Evolutionary conservation across 2,113 vertebrate genomes (phyloP).

Genomic region (Saguinus imperator): DNA sequence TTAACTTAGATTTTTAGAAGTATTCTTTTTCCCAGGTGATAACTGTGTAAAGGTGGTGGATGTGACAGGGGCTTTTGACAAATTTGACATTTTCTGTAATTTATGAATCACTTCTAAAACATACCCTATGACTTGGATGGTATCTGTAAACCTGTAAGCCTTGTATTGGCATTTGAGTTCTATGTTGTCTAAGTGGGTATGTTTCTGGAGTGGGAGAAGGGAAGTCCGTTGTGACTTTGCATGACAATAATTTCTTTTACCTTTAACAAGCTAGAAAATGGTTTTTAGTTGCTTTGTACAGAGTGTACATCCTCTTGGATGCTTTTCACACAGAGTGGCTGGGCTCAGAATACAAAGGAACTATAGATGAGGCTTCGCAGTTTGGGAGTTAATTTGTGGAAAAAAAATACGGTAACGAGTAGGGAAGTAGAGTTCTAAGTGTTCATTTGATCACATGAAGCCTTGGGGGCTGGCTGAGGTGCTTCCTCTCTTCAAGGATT

Average conservation of each 20-base stretch:
- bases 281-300: not conserved
- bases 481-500: constrained; percentile 34
- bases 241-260: not conserved
- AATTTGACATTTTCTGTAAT: not conserved
- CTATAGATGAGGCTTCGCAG: not conserved
- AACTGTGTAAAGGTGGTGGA: not conserved
- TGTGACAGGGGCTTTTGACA: not conserved
- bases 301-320: not conserved
- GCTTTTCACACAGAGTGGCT: not conserved
- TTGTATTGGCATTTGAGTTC: constrained; percentile 8
- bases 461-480: not conserved
- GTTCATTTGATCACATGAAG: constrained; percentile 27
- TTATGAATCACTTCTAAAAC: not conserved
- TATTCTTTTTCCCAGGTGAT: not conserved
- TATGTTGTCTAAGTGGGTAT: not conserved
- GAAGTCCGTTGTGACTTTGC: not conserved
- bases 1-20: not conserved
- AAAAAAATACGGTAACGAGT: not conserved
- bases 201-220: not conserved
- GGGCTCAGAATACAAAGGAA: not conserved
- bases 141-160: not conserved
- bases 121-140: not conserved
- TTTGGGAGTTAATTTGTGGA: not conserved
- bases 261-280: not conserved
- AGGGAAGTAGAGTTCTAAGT: constrained; percentile 4